Base-by-base conservation (phyloP, 1,140 invertebrate genomes). In the Temnothorax curvispinosus region DNA sequence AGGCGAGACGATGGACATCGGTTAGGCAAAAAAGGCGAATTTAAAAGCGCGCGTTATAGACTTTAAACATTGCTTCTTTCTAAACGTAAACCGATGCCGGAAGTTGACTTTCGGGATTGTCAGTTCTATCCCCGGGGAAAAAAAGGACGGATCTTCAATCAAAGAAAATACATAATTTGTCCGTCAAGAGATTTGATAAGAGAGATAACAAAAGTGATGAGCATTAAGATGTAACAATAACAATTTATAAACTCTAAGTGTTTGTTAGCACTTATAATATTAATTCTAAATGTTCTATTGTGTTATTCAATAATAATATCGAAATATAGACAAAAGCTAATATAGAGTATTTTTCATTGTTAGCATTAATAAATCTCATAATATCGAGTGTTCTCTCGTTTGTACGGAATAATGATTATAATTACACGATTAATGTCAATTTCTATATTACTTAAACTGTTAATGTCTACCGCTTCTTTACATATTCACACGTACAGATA, bases 161-260 rank as follows among this genome's bases (percentile, higher is more conserved):
- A 38, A 74, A 56, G 3, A 75, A 54, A 62, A 74, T 84, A 62
- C 35, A 62, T 82, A 82, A 60, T 72, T 47, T 41, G 41, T 72
- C 21, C 8, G 27, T 21, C 54, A n/a, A 60, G 27, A 47, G 13
- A 2, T 69, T 54, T 27, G 62, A 81, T 27, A 47, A 54, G 52
- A n/a, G 41, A 74, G n/a, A 38, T 74, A 74, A 84, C 27, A 27
- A 27, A 27, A 27, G 27, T 27, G 27, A 47, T n/a, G 15, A 32
- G 2, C 9, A 3, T 11, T 15, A 44, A 38, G 2, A n/a, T 38
- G 41, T 21, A 60, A 72, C 2, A 21, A 21, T 8, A 21, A 7
- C 5, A 21, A 72, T 71, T 47, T 21, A n/a, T 44, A 32, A 44
- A 27, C 27, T 52, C 18, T 21, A 44, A 50, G 15, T 44, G 2